Evolutionary conservation across 2,797 vertebrate genomes (phyloP), one percentile per base, ranked within the genome.

Genomic region (Pogonophryne albipinna): DNA sequence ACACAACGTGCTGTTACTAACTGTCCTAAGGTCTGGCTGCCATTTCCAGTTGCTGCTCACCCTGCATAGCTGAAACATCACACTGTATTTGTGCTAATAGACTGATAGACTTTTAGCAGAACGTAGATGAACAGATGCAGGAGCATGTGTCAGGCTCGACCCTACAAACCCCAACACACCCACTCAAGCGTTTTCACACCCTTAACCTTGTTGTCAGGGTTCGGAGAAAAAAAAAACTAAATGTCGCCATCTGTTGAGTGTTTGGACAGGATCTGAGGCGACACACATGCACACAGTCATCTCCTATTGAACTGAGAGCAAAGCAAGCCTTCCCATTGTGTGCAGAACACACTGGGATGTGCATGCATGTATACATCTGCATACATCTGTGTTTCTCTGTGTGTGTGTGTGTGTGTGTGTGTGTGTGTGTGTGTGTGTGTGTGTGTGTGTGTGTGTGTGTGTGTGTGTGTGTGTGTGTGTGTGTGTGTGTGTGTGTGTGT

Each of bases 191-290:
- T 80, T 71, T 74, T 86, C 83, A 79, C 87, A 90, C 69, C 76
- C 67, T 76, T 79, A 84, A 89, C 79, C 82, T 84, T 74, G 65
- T 85, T 84, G 81, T 85, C 68, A 76, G 6, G 6, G 19, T 1
- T 6, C 1, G n/a, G 11, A 1, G 3, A 3, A 20, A 69, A 49
- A 59, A 69, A 57, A 49, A 66, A 46, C 55, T 3, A 84, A 90
- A 90, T 84, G 88, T 91, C 89, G 89, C 86, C 87, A 87, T 91
- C 89, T 91, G 89, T 87, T 84, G 78, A 80, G 68, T 71, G 69
- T 77, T 77, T 74, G 74, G 78, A 81, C 44, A 55, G 58, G 76
- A 86, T 78, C 41, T 56, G 53, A 68, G 76, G 80, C 38, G 47
- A 74, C 79, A 83, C 76, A 74, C 75, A 61, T 51, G 53, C 49